These are phyloP conservation scores for Melinaea menophilus DNA, from an alignment of 2,888 invertebrate genomes.

Conservation along the genomic window DNA sequence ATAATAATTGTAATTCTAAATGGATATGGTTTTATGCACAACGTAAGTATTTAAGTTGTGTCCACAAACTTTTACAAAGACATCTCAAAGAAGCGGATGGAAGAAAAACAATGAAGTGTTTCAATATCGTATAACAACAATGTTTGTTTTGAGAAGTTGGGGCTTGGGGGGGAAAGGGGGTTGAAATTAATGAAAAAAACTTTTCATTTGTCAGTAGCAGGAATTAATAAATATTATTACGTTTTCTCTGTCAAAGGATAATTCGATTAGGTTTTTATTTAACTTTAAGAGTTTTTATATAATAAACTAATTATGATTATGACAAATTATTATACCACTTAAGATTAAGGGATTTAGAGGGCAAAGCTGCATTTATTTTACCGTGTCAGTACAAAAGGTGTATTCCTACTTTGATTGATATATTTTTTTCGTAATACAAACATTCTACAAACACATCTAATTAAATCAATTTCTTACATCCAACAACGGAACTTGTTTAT, in stretches of 20 bases:
- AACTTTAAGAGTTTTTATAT: no score
- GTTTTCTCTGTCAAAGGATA: neutral
- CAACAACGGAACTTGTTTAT: slow-evolving; percentile 45
- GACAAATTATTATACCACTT: no score
- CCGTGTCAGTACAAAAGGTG: no score
- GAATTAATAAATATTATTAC: neutral
- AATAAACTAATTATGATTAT: no score
- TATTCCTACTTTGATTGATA: no score
- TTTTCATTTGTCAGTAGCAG: slow-evolving; percentile 36
- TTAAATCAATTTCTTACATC: slow-evolving; percentile 20
- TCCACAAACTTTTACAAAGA: slow-evolving; percentile 42
- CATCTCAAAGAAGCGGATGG: slow-evolving; percentile 58
- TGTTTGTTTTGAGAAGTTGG: slow-evolving; percentile 64
- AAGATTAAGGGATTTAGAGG: no score
- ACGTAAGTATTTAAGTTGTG: slow-evolving; percentile 37
- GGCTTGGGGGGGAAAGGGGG: slow-evolving; percentile 36
- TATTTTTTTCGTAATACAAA: no score
- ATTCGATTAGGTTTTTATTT: neutral
- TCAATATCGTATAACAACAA: slow-evolving; percentile 70
- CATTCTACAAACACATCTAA: no score
- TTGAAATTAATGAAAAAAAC: slow-evolving; percentile 42
- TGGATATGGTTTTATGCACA: no score
- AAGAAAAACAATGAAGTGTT: slow-evolving; percentile 73
- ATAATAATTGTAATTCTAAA: no score
- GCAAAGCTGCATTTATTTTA: no score